Evolutionary conservation across 1,140 invertebrate species (phyloP).

Genomic region (Nasonia vitripennis): DNA sequence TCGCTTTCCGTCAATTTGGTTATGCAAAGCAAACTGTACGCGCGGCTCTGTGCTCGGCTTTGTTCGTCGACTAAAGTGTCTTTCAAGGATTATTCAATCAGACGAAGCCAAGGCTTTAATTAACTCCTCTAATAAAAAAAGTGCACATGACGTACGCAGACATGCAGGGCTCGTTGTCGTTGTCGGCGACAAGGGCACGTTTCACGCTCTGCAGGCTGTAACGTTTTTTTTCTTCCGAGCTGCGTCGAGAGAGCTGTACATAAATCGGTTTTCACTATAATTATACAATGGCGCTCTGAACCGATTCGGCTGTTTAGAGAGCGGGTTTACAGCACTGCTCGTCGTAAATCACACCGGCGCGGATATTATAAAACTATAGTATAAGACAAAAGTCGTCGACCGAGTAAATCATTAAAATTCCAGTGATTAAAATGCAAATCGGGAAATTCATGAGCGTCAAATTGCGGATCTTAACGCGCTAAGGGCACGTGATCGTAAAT

Average conservation of each 20-base stretch:
- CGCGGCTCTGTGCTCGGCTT: background rate
- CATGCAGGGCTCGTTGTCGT: no score
- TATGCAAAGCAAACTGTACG: background rate
- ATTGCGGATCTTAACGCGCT: background rate
- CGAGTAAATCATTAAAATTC: background rate
- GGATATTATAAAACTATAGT: no score
- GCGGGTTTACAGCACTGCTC: no score
- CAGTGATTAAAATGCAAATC: background rate
- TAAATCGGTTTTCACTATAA: no score
- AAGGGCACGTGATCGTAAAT: background rate
- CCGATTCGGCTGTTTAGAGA: no score
- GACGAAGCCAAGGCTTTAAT: background rate
- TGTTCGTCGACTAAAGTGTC: background rate
- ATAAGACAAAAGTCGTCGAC: background rate
- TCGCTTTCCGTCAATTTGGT: background rate
- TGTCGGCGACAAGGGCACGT: no score
- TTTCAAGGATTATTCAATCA: constrained; percentile 27
- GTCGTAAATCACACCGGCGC: no score
- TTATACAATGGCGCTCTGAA: no score
- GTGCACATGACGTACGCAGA: background rate
- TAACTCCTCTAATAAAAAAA: background rate
- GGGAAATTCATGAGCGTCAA: background rate
- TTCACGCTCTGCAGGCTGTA: no score
- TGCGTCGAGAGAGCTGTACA: no score
- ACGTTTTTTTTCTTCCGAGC: no score